phyloP scores from a whole-genome alignment of 2,113 vertebrate species.

The Labrus mixtus region DNA sequence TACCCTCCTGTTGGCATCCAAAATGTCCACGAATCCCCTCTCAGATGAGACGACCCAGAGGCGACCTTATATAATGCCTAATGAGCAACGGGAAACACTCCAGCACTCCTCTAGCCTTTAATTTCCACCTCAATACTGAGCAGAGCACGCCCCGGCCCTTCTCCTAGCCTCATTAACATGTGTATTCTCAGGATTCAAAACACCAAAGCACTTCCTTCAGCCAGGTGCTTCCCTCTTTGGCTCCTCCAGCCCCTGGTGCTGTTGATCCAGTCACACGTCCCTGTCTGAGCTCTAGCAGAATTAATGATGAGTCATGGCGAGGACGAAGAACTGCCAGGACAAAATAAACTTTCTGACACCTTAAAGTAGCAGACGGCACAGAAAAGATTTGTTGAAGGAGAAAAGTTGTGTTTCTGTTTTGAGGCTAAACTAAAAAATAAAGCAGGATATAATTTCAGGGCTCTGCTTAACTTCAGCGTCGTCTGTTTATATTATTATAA shows the following conservation, averaged over 20 bases:
- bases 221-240: constrained; percentile 79
- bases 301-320: constrained; percentile 66
- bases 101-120: constrained; percentile 74
- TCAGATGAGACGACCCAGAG: constrained; percentile 69
- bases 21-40: constrained; percentile 67
- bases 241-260: constrained; percentile 38
- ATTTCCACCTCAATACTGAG: constrained; percentile 77
- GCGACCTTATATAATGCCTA: constrained; percentile 77
- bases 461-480: no score
- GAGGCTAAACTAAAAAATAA: background rate
- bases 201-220: constrained; percentile 71
- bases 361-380: constrained; percentile 45
- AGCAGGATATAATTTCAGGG: background rate
- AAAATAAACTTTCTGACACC: constrained; percentile 50
- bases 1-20: constrained; percentile 70
- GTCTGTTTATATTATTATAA: no score
- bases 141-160: constrained; percentile 61
- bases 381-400: constrained; percentile 46
- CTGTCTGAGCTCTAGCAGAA: constrained; percentile 51
- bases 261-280: constrained; percentile 63
- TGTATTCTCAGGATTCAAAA: constrained; percentile 72
- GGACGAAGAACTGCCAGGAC: constrained; percentile 38
- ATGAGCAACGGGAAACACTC: constrained; percentile 79
- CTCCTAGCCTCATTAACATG: constrained; percentile 76
- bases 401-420: background rate